Evolutionary conservation across 1,140 invertebrate genomes (phyloP).

Genomic region (Spodoptera litura): DNA sequence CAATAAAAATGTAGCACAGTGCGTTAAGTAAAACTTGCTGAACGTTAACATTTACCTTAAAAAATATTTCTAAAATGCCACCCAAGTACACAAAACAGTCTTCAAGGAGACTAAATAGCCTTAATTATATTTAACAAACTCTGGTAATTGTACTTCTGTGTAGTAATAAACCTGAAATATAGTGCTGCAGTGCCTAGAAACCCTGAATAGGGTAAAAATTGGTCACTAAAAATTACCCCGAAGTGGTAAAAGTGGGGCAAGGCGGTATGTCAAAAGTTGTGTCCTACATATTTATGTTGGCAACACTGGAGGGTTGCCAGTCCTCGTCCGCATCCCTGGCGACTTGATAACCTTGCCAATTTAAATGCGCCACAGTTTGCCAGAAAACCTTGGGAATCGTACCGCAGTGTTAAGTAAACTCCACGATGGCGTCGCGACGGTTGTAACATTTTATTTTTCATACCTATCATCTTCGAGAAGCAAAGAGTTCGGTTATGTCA

Average conservation of each 20-base stretch:
- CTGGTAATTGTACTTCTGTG: conserved; percentile 5
- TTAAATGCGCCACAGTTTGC: conserved; percentile 47
- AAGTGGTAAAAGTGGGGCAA: conserved; percentile 52
- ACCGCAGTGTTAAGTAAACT: conserved; percentile 18
- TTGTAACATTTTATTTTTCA: background rate
- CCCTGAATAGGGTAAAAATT: background rate
- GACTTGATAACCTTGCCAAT: conserved; percentile 61
- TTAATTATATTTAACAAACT: background rate
- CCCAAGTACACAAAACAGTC: background rate
- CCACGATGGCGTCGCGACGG: conserved; percentile 9
- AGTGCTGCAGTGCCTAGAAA: conserved; percentile 20
- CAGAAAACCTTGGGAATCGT: conserved; percentile 29
- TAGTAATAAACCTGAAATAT: conserved; percentile 7
- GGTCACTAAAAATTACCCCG: conserved; percentile 8
- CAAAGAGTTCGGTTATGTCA: background rate
- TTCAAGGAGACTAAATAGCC: background rate
- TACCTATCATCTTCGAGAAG: conserved; percentile 17
- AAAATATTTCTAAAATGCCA: too few relatives aligned
- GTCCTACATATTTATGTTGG: conserved; percentile 65
- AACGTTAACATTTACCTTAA: too few relatives aligned
- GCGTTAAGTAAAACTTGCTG: too few relatives aligned
- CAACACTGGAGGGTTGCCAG: conserved; percentile 71
- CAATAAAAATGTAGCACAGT: too few relatives aligned
- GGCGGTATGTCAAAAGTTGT: conserved; percentile 60
- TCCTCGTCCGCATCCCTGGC: conserved; percentile 50